Percentiles rank a stretch among this genome's conserved stretches.
Evolutionary conservation across 1,140 invertebrate species (phyloP).

Genomic region (Leptopilina boulardi): DNA sequence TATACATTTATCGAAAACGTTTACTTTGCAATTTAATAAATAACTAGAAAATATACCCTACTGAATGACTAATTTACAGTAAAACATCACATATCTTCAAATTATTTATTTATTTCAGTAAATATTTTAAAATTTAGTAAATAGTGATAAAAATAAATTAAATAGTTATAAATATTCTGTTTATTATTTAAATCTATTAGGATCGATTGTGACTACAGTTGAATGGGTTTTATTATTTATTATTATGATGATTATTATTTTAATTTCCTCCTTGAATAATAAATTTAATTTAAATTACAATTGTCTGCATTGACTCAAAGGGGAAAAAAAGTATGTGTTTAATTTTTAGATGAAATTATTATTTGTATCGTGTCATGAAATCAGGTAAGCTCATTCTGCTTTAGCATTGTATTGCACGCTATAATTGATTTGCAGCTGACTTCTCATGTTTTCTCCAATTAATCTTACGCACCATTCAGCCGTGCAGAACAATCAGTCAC

Average conservation of each 20-base stretch:
- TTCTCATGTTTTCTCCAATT: constrained; percentile 34
- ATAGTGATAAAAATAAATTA: too few species aligned
- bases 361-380: neutral
- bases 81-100: neutral
- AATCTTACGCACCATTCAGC: constrained; percentile 35
- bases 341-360: neutral
- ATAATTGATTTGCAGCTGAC: constrained; percentile 4
- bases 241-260: too few species aligned
- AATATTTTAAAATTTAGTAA: too few species aligned
- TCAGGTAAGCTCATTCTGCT: neutral
- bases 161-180: too few species aligned
- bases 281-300: too few species aligned
- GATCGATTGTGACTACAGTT: too few species aligned
- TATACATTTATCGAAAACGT: neutral
- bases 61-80: neutral
- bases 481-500: constrained; percentile 43
- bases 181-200: too few species aligned
- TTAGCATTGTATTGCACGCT: neutral
- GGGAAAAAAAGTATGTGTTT: neutral
- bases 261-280: too few species aligned
- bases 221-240: too few species aligned
- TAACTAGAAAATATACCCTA: neutral
- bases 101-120: neutral
- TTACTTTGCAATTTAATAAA: constrained; percentile 8
- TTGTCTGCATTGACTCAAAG: too few species aligned